Base-by-base conservation (phyloP, 2,797 vertebrate species). In the Nannoperca australis region DNA sequence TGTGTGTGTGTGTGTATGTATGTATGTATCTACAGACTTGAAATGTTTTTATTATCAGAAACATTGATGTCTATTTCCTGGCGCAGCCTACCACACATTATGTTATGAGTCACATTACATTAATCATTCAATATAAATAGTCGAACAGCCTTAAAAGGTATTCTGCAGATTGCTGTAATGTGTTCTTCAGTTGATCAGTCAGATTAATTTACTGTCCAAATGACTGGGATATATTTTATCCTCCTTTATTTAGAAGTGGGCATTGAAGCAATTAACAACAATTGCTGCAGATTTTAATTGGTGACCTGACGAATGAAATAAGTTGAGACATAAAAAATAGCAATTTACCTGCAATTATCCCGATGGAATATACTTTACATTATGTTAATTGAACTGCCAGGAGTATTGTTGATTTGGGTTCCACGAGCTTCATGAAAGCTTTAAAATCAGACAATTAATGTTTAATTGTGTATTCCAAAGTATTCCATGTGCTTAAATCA, bases 281-380 rank as follows among this genome's bases (percentile, higher is more conserved):
- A 61, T 22, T 51, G 7, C 45, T 60, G 27, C 45, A 49, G 36
- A 34, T 66, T 67, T 51, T 59, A 76, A 73, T 49, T 65, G 12
- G 7, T 40, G 15, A 70, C 24, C 7, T 51, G 3, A 13, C 17
- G 32, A 38, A 44, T 67, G 22, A 70, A 75, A 71, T 42, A n/a
- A 34, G 15, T 34, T 67, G 5, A 53, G 1, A 63, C 20, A 11
- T 50, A 32, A 61, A 51, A 63, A 59, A 36, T 32, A 60, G 9
- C 27, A 78, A 60, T 68, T 69, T 70, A 50, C 11, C 5, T 50
- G 65, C 9, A 83, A 70, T 83, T 81, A 77, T n/a, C 14, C 17
- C 17, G 36, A 36, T 78, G 11, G 81, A 73, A 76, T 59, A 4
- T 15, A n/a, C 10, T 73, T 64, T 24, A 54, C 11, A 58, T 36